Conservation (phyloP, 2,797 vertebrate species). For the Pantherophis vulpinus region DNA sequence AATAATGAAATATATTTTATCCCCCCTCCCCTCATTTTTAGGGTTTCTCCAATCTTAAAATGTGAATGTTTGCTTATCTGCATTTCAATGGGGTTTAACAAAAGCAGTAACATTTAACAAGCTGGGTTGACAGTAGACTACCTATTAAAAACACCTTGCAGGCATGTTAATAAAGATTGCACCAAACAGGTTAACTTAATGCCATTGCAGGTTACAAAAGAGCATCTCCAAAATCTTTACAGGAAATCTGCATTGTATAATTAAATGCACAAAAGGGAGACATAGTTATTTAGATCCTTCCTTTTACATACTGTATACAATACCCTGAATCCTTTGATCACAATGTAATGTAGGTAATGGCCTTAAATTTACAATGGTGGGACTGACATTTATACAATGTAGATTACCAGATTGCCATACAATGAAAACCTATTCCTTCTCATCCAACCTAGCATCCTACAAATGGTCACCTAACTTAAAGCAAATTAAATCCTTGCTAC, state of each 20-base stretch:
- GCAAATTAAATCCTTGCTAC: neutral
- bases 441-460: neutral
- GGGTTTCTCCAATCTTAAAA: conserved; percentile 22
- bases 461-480: neutral
- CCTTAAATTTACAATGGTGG: neutral
- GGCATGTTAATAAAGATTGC: conserved; percentile 27
- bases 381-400: neutral
- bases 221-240: neutral
- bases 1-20: conserved; percentile 28
- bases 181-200: conserved; percentile 22
- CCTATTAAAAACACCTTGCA: neutral
- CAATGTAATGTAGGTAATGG: neutral
- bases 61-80: conserved; percentile 28
- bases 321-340: neutral
- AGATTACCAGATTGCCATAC: neutral
- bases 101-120: conserved; percentile 45
- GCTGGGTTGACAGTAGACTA: conserved; percentile 10
- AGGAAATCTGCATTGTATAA: neutral
- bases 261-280: neutral
- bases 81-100: conserved; percentile 19
- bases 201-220: conserved; percentile 12
- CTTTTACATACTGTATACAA: neutral
- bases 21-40: neutral
- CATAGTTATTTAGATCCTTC: neutral
- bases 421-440: neutral